Base-by-base conservation (phyloP, 1,140 invertebrate species). In the Tigriopus japonicus region DNA sequence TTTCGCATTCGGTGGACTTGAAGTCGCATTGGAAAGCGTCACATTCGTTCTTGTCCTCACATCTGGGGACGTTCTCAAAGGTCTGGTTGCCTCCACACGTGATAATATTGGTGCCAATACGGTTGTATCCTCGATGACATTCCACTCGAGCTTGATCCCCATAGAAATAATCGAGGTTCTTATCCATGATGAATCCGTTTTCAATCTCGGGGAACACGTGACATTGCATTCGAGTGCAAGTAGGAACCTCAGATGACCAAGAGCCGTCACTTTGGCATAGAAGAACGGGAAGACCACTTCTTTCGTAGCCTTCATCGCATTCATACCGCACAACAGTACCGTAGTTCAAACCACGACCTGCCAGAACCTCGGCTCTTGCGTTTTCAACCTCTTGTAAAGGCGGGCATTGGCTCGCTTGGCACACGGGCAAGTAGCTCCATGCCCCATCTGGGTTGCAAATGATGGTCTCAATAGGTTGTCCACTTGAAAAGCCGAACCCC, bases 201-300 rank as follows among this genome's bases (percentile, higher is more conserved):
- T 81, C 79, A 35, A 91, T 84, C 68, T 81, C 80, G 0, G 91
- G 91, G 62, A 91, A 79, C 52, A 80, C 78, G 5, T 81, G 78
- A 72, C 91, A 96, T 61, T 81, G 73, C 12, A 86, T 83, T 65
- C 81, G 64, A 17, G 85, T 79, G 71, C 93, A 97, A 6, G 78
- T 80, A 14, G 93, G 92, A 14, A 92, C 86, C 62, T 84, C 79
- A 53, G 86, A 85, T 43, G 89, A 93, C 94, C 94, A 98, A 7
- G 88, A 90, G 23, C 93, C 93, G 69, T 95, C 91, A 66, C 87
- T 87, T 84, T 89, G 91, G 70, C 94, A 98, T 15, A 93, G 77
- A 42, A 97, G 81, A 2, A 90, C 87, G 28, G 88, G 87, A 69
- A 86, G 81, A 35, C 92, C 92, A 62, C 77, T 81, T 64, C 90